Evolutionary conservation across 2,888 invertebrate species (phyloP).

Genomic region (Villa cingulata): DNA sequence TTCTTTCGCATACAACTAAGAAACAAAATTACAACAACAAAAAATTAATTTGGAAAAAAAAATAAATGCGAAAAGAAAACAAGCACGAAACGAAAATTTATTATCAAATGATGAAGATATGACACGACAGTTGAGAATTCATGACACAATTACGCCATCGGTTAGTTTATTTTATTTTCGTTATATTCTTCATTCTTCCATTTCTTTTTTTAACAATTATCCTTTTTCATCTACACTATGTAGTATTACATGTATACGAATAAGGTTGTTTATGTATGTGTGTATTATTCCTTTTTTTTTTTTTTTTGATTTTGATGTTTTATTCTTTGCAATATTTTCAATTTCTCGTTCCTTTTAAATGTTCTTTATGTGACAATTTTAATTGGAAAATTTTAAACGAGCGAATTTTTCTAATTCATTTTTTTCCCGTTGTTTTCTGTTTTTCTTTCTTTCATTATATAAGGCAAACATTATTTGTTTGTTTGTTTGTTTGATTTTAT

Average conservation of each 20-base stretch:
- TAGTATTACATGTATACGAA: too few species aligned
- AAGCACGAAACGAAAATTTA: background rate
- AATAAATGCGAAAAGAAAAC: too few species aligned
- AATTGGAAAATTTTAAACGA: background rate
- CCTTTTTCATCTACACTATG: too few species aligned
- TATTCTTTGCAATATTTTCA: too few species aligned
- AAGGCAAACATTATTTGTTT: background rate
- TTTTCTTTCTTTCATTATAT: too few species aligned
- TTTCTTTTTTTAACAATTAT: too few species aligned
- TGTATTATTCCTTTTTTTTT: background rate
- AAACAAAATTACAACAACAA: too few species aligned
- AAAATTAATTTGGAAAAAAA: too few species aligned
- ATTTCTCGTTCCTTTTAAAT: background rate
- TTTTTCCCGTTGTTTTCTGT: too few species aligned
- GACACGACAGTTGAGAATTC: conserved; percentile 7
- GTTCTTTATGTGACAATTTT: background rate
- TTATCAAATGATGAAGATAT: conserved; percentile 7
- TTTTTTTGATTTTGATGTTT: background rate
- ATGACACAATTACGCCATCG: conserved; percentile 6
- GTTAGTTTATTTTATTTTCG: background rate
- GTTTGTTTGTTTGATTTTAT: background rate
- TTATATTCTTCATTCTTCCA: too few species aligned
- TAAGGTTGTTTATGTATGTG: too few species aligned
- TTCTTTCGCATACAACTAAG: too few species aligned
- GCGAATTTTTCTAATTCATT: background rate